Percentiles rank a stretch among this genome's conserved stretches.
These are phyloP conservation scores for Ophion costatus DNA, from an alignment of 2,888 invertebrate genomes.

Conservation along the genomic window DNA sequence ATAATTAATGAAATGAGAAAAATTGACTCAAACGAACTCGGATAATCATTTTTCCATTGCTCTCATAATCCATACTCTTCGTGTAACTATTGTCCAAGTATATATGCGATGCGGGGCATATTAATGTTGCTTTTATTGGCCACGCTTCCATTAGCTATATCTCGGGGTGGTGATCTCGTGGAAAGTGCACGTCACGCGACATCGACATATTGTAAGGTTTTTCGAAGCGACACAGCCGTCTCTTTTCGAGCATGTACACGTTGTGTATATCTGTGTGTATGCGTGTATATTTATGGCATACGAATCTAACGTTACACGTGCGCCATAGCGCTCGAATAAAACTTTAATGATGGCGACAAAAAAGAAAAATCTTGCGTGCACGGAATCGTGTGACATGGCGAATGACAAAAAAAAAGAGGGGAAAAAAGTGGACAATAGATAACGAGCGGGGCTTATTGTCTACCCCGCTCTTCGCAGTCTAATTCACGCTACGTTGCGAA, in stretches of 20 bases:
- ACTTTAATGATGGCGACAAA: constrained; percentile 65
- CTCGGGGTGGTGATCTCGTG: constrained; percentile 67
- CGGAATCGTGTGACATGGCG: constrained; percentile 60
- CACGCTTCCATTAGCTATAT: constrained; percentile 77
- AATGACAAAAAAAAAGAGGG: constrained; percentile 56
- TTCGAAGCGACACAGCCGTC: constrained; percentile 45
- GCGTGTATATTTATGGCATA: background rate
- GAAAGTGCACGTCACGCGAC: constrained; percentile 67
- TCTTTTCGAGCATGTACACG: constrained; percentile 40
- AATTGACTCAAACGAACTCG: background rate
- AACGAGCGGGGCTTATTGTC: constrained; percentile 53
- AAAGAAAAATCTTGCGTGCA: constrained; percentile 65
- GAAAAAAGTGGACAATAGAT: constrained; percentile 59
- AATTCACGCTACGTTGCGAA: constrained; percentile 34
- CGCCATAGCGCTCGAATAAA: constrained; percentile 61
- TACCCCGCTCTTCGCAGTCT: constrained; percentile 13
- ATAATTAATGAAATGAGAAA: constrained; percentile 23
- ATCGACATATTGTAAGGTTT: constrained; percentile 65
- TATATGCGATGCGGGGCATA: constrained; percentile 34
- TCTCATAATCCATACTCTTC: constrained; percentile 24
- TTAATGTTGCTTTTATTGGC: constrained; percentile 75
- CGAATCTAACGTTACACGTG: constrained; percentile 32
- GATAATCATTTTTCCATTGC: constrained; percentile 16
- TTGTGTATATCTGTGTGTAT: too few relatives aligned
- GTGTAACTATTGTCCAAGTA: constrained; percentile 44